Base-by-base conservation (phyloP, 2,888 invertebrate genomes). In the Noctua pronuba region DNA sequence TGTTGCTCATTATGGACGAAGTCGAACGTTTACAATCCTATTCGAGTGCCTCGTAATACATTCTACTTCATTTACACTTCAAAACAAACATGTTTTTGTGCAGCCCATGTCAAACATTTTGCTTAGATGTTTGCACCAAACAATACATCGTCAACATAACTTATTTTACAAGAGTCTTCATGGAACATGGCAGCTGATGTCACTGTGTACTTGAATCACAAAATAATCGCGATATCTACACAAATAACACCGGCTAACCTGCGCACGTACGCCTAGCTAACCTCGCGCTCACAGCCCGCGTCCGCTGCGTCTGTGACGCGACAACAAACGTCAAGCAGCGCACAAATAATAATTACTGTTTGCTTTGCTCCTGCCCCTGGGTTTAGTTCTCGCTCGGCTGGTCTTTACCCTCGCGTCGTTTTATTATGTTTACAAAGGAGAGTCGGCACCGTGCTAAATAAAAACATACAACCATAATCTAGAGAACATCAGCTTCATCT, bases 141-240 rank as follows among this genome's bases (percentile, higher is more conserved):
- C 67, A 77, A 67, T 68, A 80, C 35, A 79, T 71, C 69, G 44
- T 75, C 70, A 73, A 72, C 31, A 70, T 79, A 77, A 72, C 67
- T 72, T 65, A 41, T 79, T 88, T 83, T 76, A 78, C 82, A 82
- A 70, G 75, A 80, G 81, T 72, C 70, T 89, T 86, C 86, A 79
- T 82, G 38, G 83, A 87, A 86, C 71, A 70, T 75, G 75, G 70
- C 73, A 78, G 88, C 89, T 93, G 92, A 93, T 93, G 93, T 93
- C 92, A 93, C 88, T 88, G 87, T 82, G 86, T 88, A 88, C 88
- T 90, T 92, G 88, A 91, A 91, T 92, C 88, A 89, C 85, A 77
- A 89, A 91, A 88, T 91, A 90, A 85, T 89, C 83, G 75, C 84
- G 79, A 78, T 86, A 66, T 82, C 62, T 87, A 77, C 71, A 78